Conservation (phyloP, 2,113 vertebrate species). For the Caranx melampygus region DNA sequence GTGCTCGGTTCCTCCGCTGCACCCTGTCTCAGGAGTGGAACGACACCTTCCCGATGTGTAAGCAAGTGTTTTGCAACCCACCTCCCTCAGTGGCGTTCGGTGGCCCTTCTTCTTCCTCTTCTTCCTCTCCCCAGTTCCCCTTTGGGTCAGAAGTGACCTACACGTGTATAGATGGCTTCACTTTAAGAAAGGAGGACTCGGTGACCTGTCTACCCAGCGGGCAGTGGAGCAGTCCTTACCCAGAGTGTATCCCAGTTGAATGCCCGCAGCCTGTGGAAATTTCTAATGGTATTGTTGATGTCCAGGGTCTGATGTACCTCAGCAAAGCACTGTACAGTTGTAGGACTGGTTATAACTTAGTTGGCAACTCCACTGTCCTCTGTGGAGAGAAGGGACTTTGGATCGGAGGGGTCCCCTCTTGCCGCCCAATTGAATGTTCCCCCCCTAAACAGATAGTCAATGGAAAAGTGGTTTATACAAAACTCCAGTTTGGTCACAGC, state of each 20-base stretch:
- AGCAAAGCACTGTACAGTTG: conserved; percentile 95
- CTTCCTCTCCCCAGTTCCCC: conserved; percentile 77
- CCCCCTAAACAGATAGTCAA: conserved; percentile 87
- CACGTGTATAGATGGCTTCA: conserved; percentile 92
- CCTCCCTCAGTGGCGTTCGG: conserved; percentile 92
- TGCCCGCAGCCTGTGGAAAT: conserved; percentile 95
- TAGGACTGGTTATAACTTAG: conserved; percentile 90
- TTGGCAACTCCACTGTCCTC: conserved; percentile 91
- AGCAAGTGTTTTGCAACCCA: conserved; percentile 86
- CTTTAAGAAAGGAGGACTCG: conserved; percentile 82
- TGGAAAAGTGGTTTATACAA: conserved; percentile 87
- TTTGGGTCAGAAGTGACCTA: conserved; percentile 89
- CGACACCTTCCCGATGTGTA: conserved; percentile 93
- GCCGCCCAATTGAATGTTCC: conserved; percentile 91
- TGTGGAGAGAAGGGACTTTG: conserved; percentile 95
- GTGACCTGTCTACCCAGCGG: conserved; percentile 88
- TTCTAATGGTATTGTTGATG: conserved; percentile 92
- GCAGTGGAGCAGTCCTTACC: conserved; percentile 89
- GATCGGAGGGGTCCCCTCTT: conserved; percentile 92
- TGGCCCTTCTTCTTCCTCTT: conserved; percentile 77
- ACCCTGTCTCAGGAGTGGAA: conserved; percentile 92
- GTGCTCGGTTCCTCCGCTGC: conserved; percentile 89
- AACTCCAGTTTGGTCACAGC: conserved; percentile 89
- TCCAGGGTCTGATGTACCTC: conserved; percentile 97
- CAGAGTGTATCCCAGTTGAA: conserved; percentile 94